These are phyloP conservation scores for Phylloscopus trochiloides DNA, from an alignment of 2,113 vertebrate genomes.

Conservation along the genomic window DNA sequence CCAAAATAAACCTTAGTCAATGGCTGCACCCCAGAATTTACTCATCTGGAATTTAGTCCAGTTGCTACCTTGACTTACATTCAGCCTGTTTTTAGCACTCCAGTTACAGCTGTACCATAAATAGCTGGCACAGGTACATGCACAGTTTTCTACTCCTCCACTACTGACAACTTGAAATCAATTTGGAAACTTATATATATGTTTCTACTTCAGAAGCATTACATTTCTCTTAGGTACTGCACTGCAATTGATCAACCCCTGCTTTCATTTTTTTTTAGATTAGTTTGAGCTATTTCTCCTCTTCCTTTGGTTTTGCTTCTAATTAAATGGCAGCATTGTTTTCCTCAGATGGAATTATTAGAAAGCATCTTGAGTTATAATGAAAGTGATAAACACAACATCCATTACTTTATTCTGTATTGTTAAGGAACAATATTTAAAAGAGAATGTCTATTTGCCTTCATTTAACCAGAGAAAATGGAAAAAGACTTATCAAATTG, in stretches of 20 bases:
- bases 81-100: not conserved
- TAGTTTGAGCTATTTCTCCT: not conserved
- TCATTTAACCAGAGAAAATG: not conserved
- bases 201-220: not conserved
- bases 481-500: not conserved
- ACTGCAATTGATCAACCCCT: not conserved
- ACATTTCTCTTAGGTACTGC: not conserved
- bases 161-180: not conserved
- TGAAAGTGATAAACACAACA: not conserved
- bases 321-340: not conserved
- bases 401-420: not conserved
- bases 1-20: not conserved
- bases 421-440: not conserved
- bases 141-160: not conserved
- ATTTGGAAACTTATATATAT: not conserved
- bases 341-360: not conserved
- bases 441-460: not conserved
- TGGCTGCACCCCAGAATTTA: not conserved
- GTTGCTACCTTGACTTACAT: not conserved
- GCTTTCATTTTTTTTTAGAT: not conserved
- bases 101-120: not conserved
- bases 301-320: not conserved
- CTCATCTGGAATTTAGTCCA: not conserved
- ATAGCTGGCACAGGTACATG: not conserved
- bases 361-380: not conserved